Evolutionary conservation across 2,888 invertebrate species (phyloP), one percentile per base, ranked within the genome.

Genomic region (Orthosia incerta): DNA sequence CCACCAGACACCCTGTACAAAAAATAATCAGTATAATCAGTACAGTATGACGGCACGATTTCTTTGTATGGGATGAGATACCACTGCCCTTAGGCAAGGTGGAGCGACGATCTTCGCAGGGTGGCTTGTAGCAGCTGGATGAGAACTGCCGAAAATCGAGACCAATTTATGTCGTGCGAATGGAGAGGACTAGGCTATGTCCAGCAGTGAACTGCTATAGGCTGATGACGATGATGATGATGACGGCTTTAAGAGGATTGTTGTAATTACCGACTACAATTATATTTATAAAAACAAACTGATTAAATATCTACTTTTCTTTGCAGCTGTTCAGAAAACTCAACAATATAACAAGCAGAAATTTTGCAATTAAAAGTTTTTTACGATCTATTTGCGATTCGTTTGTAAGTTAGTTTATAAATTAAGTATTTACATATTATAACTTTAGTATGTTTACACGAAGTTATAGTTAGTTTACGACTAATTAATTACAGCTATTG

Each of bases 301-400:
- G 4, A 15, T 39, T 39, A 23, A 20, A 11, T 20, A 61, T 11
- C 13, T 15, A 46, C 1, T 23, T 51, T 51, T n/a, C 23, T 18
- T 26, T 7, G 13, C 31, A 62, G 18, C 18, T 57, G 26, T 72
- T 62, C 15, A 69, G 31, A 72, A 71, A 78, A 71, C 59, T 48
- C 2, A n/a, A 4, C 4, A 18, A 3, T 4, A 53, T 39, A 26
- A 59, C 31, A 48, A 2, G 11, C 11, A 71, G 7, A 31, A 39
- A 4, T 31, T 70, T 50, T 50, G 31, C 26, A 9, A 71, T 77
- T 70, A 53, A 48, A 74, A 74, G 70, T 69, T 53, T 56, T 76
- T 5, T 7, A 16, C 53, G 5, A 56, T 23, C 18, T 68, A n/a
- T 53, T 70, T 70, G 23, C 23, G 3, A 59, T 78, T 59, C 11